Conservation (phyloP, 2,888 invertebrate species). For the Caradrina kadenii region DNA sequence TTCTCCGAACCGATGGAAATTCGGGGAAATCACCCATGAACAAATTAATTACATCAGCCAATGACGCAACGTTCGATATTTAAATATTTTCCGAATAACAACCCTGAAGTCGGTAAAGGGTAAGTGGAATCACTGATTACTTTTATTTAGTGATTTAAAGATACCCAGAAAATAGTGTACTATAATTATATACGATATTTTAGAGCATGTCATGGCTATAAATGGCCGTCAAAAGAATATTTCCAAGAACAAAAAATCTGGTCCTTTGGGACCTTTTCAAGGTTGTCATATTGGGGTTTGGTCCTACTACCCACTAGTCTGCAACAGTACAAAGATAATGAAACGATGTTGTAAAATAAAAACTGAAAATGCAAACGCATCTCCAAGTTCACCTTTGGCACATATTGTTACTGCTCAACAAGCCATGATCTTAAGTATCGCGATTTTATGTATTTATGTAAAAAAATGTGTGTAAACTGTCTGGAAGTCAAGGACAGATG, state of each 20-base stretch:
- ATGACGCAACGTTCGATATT: constrained; percentile 46
- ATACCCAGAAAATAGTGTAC: constrained; percentile 4
- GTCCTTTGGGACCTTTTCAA: constrained; percentile 1
- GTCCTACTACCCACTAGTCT: background rate
- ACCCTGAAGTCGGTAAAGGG: constrained; percentile 21
- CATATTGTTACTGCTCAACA: constrained; percentile 29
- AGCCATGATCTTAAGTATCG: background rate
- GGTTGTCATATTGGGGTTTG: background rate
- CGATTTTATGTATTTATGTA: constrained; percentile 44
- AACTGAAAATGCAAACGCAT: background rate
- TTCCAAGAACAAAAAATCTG: background rate
- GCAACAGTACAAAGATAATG: background rate
- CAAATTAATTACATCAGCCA: constrained; percentile 57
- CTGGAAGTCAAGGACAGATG: constrained; percentile 13
- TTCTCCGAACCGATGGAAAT: constrained; percentile 46
- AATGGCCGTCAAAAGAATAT: background rate
- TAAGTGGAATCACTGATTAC: constrained; percentile 28
- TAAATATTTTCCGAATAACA: constrained; percentile 41
- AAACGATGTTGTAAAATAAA: background rate
- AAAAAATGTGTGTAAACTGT: constrained; percentile 36
- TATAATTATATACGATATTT: constrained; percentile 4
- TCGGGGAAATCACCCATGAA: constrained; percentile 50
- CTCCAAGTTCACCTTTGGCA: constrained; percentile 5
- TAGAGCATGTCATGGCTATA: background rate
- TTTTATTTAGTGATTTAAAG: constrained; percentile 19